phyloP scores from a whole-genome alignment of 2,797 vertebrate genomes.

The Adelosebastes latens region DNA sequence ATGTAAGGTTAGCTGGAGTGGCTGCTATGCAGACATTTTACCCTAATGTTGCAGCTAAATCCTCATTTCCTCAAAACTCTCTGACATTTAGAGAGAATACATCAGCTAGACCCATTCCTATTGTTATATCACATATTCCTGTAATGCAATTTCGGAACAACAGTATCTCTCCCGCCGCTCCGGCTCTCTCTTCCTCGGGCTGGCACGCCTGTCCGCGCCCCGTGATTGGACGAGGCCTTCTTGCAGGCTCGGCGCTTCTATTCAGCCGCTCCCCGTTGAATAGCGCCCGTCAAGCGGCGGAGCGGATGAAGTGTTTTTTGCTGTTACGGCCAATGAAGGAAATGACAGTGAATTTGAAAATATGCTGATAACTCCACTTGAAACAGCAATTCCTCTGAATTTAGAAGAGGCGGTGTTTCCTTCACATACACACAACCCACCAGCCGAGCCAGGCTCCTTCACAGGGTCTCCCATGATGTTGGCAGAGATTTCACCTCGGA shows the following conservation, averaged over 20 bases:
- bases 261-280: constrained; percentile 69
- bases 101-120: constrained; percentile 28
- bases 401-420: constrained; percentile 49
- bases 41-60: constrained; percentile 4
- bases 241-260: constrained; percentile 62
- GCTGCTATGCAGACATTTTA: constrained; percentile 21
- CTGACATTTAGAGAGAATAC: constrained; percentile 59
- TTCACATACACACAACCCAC: not conserved
- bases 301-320: constrained; percentile 73
- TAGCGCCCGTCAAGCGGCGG: constrained; percentile 56
- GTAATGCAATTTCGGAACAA: constrained; percentile 78
- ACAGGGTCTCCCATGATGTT: constrained; percentile 44
- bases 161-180: constrained; percentile 55
- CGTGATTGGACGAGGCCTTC: constrained; percentile 70
- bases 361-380: constrained; percentile 78
- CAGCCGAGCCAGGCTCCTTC: not conserved
- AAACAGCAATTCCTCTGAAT: constrained; percentile 69
- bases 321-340: constrained; percentile 76
- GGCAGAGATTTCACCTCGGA: constrained; percentile 36
- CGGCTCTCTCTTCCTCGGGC: constrained; percentile 23
- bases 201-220: constrained; percentile 14
- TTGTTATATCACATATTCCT: constrained; percentile 64
- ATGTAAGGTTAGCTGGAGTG: not conserved
- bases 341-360: constrained; percentile 79
- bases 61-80: constrained; percentile 21